Percentiles rank a stretch among this genome's conserved stretches.
These are phyloP conservation scores for Perca schrenkii DNA, from an alignment of 2,113 vertebrate genomes.

Conservation along the genomic window DNA sequence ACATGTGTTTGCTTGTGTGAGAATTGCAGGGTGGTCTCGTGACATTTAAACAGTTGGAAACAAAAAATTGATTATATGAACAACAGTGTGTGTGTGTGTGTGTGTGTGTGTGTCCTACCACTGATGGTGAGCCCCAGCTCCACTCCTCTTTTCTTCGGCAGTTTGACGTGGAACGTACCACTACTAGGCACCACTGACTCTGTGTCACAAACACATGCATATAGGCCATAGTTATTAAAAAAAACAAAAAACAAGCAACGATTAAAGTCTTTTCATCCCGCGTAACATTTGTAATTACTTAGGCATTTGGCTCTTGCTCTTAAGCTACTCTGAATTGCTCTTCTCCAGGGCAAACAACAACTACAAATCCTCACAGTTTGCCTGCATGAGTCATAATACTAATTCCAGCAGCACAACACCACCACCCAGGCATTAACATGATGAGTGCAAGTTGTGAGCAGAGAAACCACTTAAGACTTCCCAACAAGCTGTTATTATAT, in stretches of 20 bases:
- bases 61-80: constrained; percentile 30
- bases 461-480: not conserved
- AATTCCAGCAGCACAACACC: constrained; percentile 19
- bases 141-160: constrained; percentile 96
- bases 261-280: constrained; percentile 5
- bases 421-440: not conserved
- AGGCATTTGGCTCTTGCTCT: constrained; percentile 31
- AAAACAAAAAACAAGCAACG: not conserved
- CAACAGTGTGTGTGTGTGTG: constrained; percentile 10
- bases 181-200: constrained; percentile 98
- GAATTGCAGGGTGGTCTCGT: constrained; percentile 9
- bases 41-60: constrained; percentile 38
- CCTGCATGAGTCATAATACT: constrained; percentile 13
- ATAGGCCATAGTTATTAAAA: not conserved
- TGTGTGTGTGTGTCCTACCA: constrained; percentile 57
- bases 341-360: constrained; percentile 21
- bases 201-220: constrained; percentile 38
- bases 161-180: constrained; percentile 97
- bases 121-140: constrained; percentile 98
- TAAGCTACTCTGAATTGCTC: constrained; percentile 22
- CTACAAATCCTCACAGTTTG: constrained; percentile 26
- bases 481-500: not conserved
- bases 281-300: constrained; percentile 45
- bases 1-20: not conserved
- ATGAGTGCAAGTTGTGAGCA: not conserved